Conservation (phyloP, 2,113 vertebrate species). For the Sporophila hypoxantha region DNA sequence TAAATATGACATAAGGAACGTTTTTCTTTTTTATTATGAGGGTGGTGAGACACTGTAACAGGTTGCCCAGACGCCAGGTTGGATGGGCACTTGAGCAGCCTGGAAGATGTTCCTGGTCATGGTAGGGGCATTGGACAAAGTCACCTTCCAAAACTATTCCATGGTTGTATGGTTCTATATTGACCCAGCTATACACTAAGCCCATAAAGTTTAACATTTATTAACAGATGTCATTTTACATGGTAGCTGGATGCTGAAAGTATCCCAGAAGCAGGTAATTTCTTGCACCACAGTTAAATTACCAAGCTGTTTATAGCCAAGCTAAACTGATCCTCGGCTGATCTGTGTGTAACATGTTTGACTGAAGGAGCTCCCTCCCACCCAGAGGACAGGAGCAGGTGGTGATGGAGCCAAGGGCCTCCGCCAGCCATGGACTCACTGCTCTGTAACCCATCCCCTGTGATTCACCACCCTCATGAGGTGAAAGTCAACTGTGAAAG, state of each 20-base stretch:
- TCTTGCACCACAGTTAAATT: background rate
- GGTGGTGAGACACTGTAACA: background rate
- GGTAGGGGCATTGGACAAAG: background rate
- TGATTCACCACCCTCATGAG: background rate
- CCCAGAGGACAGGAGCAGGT: background rate
- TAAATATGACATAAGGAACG: background rate
- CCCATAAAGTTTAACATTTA: background rate
- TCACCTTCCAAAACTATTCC: background rate
- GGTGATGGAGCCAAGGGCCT: fast-evolving
- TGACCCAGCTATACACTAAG: background rate
- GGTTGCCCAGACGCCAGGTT: background rate
- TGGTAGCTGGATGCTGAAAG: background rate
- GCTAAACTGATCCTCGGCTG: background rate
- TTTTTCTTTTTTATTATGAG: background rate
- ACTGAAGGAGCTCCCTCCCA: background rate
- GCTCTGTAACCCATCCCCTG: background rate
- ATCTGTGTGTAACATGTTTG: background rate
- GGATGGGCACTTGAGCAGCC: background rate
- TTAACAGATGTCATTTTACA: background rate
- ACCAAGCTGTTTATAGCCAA: background rate
- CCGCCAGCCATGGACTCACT: background rate
- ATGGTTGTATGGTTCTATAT: background rate
- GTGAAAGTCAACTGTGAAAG: background rate
- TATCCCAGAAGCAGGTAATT: background rate
- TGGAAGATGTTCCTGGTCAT: background rate